Evolutionary conservation across 2,888 invertebrate genomes (phyloP).

Genomic region (Clunio marinus): DNA sequence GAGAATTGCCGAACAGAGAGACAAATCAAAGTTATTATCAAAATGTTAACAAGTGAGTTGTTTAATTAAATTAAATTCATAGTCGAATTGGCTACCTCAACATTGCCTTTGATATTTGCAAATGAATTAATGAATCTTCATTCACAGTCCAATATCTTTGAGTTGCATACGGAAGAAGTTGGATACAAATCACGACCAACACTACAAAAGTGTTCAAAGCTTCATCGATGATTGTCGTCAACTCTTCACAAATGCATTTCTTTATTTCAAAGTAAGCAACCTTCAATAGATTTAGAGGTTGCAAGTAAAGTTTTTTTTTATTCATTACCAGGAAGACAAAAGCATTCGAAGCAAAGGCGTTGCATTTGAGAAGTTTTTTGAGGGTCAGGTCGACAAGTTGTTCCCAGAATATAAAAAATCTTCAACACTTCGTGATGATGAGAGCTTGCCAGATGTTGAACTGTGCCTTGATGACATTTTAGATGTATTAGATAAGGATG

Average conservation of each 20-base stretch:
- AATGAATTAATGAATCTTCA: not conserved
- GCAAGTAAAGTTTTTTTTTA: too few relatives aligned
- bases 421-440: too few relatives aligned
- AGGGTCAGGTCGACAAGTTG: too few relatives aligned
- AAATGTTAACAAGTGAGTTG: conserved; percentile 49
- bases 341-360: too few relatives aligned
- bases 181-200: conserved; percentile 65
- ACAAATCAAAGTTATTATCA: conserved; percentile 56
- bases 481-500: too few relatives aligned
- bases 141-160: conserved; percentile 77
- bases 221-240: conserved; percentile 77
- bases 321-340: too few relatives aligned
- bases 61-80: too few relatives aligned
- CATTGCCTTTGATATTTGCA: not conserved
- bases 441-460: too few relatives aligned
- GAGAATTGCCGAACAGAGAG: conserved; percentile 74
- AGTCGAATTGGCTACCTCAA: not conserved
- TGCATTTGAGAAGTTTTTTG: too few relatives aligned
- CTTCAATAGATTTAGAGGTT: too few relatives aligned
- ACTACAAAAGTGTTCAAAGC: conserved; percentile 70
- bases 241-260: conserved; percentile 83
- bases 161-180: conserved; percentile 77
- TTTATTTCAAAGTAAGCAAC: conserved; percentile 72
- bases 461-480: too few relatives aligned
- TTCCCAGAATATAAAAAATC: too few relatives aligned